Evolutionary conservation across 2,888 invertebrate genomes (phyloP), one percentile per base, ranked within the genome.

Genomic region (Phymatocera aterrima): DNA sequence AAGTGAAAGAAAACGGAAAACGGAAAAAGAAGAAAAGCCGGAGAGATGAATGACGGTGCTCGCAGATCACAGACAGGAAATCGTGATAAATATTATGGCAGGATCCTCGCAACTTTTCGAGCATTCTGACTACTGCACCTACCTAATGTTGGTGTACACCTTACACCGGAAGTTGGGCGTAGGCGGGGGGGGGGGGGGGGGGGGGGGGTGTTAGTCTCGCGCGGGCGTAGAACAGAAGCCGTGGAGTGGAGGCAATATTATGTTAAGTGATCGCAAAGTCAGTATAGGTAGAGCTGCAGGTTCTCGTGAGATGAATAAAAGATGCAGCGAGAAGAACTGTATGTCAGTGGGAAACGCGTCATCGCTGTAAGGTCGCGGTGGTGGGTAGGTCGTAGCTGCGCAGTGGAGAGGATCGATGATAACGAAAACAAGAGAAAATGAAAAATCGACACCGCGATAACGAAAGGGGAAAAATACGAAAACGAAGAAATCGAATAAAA

Each of bases 1-100:
- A 4, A 8, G 8, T 40, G 8, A 40, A 40, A 5, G 8, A 8
- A 8, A 4, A 40, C 8, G 8, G 4, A 5, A 57, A 34, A 61
- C 21, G 18, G 80, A 77, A 77, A 48, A 43, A 78, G 78, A 48
- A 61, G 51, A 65, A 46, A 64, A 31, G 21, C 21, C 18, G 24
- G n/a, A n/a, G n/a, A n/a, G n/a, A n/a, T n/a, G n/a, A n/a, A n/a
- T n/a, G n/a, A n/a, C n/a, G 15, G 57, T 64, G 51, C 28, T 31
- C 46, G 77, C 81, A 83, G 87, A 86, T 86, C 83, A 82, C 85
- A 86, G 86, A 86, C 85, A 86, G 86, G 86, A 86, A 85, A 83
- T 82, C 75, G 83, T 82, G 86, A 86, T 86, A 85, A 84, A 77
- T 78, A 31, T 78, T 80, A 43, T 10, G 43, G 43, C 34, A 31